These are phyloP conservation scores for Polypedilum vanderplanki DNA, from an alignment of 1,140 invertebrate genomes.

Conservation along the genomic window DNA sequence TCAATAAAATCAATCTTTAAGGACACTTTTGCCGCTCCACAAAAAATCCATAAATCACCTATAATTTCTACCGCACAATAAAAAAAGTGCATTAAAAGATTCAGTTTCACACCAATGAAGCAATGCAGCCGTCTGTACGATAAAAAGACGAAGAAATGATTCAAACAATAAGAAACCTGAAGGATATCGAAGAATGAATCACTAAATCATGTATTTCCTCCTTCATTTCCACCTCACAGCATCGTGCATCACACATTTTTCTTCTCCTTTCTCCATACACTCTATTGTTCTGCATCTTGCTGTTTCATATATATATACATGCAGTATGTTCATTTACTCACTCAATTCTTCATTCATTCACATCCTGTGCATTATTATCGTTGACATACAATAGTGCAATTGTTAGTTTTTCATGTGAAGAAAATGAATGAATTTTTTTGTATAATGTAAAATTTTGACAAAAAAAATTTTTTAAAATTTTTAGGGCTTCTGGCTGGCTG, in stretches of 20 bases:
- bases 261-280: not conserved
- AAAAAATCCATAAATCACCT: too few species aligned
- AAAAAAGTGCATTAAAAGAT: too few species aligned
- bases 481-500: too few species aligned
- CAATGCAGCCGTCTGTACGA: too few species aligned
- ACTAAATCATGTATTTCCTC: slow-evolving; percentile 29
- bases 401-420: slow-evolving; percentile 23
- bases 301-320: not conserved
- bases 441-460: not conserved
- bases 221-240: slow-evolving; percentile 20
- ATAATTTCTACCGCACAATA: too few species aligned
- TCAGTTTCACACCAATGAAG: too few species aligned
- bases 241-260: slow-evolving; percentile 7
- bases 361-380: slow-evolving; percentile 27
- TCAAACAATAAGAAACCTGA: slow-evolving; percentile 22
- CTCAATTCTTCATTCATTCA: not conserved
- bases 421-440: slow-evolving; percentile 7
- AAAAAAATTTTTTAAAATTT: too few species aligned
- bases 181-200: slow-evolving; percentile 22
- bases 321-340: not conserved
- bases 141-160: not conserved
- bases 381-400: slow-evolving; percentile 27
- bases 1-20: too few species aligned
- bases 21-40: too few species aligned
- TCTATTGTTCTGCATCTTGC: slow-evolving; percentile 22